These are phyloP conservation scores for Marmota monax DNA, from an alignment of 2,113 vertebrate species.

Conservation along the genomic window DNA sequence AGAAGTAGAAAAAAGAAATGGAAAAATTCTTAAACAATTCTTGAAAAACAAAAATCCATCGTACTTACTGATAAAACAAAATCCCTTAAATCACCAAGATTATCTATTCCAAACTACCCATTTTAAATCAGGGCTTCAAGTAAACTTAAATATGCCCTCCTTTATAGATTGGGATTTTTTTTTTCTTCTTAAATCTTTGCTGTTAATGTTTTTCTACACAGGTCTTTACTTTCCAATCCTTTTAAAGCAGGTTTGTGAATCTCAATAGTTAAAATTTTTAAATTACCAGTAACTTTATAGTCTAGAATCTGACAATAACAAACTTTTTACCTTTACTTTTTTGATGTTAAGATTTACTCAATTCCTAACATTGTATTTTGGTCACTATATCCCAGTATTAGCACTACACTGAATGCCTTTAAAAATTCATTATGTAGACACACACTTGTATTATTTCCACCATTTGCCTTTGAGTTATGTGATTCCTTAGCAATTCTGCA, in stretches of 20 bases:
- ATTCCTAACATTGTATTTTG: background rate
- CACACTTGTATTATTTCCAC: background rate
- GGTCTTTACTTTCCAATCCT: background rate
- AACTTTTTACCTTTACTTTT: too few species aligned
- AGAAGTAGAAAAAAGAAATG: slow-evolving; percentile 63
- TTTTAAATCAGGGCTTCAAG: background rate
- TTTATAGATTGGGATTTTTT: background rate
- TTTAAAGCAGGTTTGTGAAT: too few species aligned
- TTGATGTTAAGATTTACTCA: background rate
- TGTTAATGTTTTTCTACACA: background rate
- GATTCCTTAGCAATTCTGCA: background rate
- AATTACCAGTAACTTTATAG: too few species aligned
- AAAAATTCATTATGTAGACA: background rate
- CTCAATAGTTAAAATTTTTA: too few species aligned
- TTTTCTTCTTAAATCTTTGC: background rate
- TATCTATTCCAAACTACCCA: background rate
- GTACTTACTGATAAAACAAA: background rate
- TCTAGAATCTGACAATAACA: too few species aligned
- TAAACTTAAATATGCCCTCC: background rate
- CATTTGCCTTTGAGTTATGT: background rate
- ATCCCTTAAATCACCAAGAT: background rate
- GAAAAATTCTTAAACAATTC: slow-evolving; percentile 37
- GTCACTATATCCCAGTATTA: background rate
- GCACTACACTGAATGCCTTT: background rate
- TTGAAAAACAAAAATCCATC: background rate